Evolutionary conservation across 2,888 invertebrate species (phyloP).

Genomic region (Calephelis perditalis): DNA sequence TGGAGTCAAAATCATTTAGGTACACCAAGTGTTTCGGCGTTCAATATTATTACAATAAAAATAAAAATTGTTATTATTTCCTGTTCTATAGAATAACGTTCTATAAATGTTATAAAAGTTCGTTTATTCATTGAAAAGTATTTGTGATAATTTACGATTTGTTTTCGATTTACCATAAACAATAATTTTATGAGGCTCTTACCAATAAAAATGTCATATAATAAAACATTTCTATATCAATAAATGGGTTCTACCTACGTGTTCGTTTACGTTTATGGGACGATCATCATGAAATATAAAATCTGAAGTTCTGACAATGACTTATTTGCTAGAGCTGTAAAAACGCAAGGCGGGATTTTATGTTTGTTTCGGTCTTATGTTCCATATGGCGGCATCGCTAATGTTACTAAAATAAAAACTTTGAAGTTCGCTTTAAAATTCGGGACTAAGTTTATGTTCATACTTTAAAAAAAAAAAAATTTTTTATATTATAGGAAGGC

Average conservation of each 20-base stretch:
- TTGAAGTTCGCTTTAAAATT: no score
- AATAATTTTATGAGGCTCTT: not conserved
- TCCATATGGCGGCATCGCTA: constrained; percentile 55
- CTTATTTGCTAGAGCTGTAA: constrained; percentile 59
- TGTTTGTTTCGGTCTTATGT: constrained; percentile 55
- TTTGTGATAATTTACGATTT: not conserved
- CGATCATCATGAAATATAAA: constrained; percentile 48
- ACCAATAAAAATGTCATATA: constrained; percentile 20
- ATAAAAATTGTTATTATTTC: no score
- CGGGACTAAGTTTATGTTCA: no score
- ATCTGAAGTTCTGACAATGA: constrained; percentile 51
- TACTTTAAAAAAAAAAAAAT: no score
- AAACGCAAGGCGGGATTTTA: constrained; percentile 50
- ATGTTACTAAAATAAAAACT: constrained; percentile 52
- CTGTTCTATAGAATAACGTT: no score
- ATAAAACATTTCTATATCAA: constrained; percentile 35
- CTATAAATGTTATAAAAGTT: no score
- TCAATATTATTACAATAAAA: no score
- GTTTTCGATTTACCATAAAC: constrained; percentile 22
- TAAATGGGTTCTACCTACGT: constrained; percentile 26
- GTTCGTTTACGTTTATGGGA: constrained; percentile 45
- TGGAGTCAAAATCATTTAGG: no score
- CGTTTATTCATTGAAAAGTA: no score
- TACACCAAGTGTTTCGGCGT: no score
- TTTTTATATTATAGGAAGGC: no score